Base-by-base conservation (phyloP, 1,140 invertebrate genomes). In the Hesperophylax magnus region DNA sequence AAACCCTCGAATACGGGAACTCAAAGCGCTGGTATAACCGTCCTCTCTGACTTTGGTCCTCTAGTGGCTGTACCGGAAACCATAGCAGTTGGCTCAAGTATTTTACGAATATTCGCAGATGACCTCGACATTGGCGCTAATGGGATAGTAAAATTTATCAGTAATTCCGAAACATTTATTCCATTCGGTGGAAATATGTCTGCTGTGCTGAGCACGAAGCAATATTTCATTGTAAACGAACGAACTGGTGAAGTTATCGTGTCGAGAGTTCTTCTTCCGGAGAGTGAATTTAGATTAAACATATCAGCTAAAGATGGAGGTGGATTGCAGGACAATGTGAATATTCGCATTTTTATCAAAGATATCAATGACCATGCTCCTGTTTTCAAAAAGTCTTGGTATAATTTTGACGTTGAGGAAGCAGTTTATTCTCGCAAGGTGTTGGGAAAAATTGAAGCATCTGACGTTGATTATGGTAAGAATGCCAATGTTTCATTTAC, bases 291-390 rank as follows among this genome's bases (percentile, higher is more conserved):
- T 83, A 90, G 92, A 69, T 86, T 98, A 8, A 95, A 96, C 83
- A 90, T 98, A 0, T 91, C 93, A 0, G 96, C 95, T 0, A 91
- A 90, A 6, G 97, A 98, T 86, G 92, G 93, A 6, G 96, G 94
- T 8, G 93, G 93, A 1, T 87, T 97, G 0, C 92, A 90, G 67
- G 94, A 96, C 72, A 89, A 91, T 61, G 92, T 95, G 3, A 92
- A 92, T 53, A 88, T 98, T 0, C 92, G 94, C 72, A 88, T 93
- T 56, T 91, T 88, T 18, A 86, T 97, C 0, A 92, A 93, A 81
- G 96, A 98, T 87, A 92, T 97, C 0, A 98, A 98, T 86, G 94
- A 98, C 85, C 96, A 97, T 86, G 92, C 94, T 17, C 97, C 97
- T 0, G 92, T 93, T 61, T 98, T 98, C 83, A 93, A 93, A 81